These are phyloP conservation scores for Phaedon cochleariae DNA, from an alignment of 2,888 invertebrate species.

Conservation along the genomic window DNA sequence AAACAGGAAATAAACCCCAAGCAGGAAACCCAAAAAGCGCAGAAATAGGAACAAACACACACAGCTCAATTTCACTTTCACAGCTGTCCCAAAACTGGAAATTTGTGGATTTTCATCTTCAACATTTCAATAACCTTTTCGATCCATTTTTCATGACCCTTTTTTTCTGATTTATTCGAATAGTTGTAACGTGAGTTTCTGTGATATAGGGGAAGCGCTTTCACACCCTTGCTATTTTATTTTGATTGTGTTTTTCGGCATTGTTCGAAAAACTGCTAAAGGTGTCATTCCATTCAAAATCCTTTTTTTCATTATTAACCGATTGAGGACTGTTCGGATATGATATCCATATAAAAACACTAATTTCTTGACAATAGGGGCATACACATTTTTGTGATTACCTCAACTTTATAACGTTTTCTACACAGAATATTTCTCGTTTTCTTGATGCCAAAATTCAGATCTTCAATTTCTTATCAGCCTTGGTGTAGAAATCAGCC, in stretches of 20 bases:
- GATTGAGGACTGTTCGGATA: background rate
- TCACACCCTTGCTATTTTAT: background rate
- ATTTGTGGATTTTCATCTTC: slow-evolving; percentile 13
- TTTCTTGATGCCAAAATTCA: no score
- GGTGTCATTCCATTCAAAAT: slow-evolving; percentile 10
- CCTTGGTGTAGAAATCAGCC: no score
- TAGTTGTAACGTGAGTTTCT: background rate
- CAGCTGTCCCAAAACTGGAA: slow-evolving; percentile 20
- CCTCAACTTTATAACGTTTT: no score
- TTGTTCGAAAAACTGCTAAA: slow-evolving; percentile 1
- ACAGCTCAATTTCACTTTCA: background rate
- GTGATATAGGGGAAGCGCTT: background rate
- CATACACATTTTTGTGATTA: no score
- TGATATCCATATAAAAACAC: background rate
- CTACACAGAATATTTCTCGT: no score
- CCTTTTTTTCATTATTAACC: background rate
- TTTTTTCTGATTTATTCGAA: background rate
- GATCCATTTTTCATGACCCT: background rate
- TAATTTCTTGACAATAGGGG: slow-evolving; percentile 11
- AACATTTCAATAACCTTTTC: background rate
- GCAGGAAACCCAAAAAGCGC: slow-evolving; percentile 35
- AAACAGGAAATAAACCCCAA: slow-evolving; percentile 36
- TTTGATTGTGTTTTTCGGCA: background rate
- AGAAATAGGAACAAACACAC: slow-evolving; percentile 16
- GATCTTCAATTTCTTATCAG: no score